A percentile compares a stretch with the other conserved stretches of the same genome.
phyloP scores from a whole-genome alignment of 2,888 invertebrate genomes.

The Belgica antarctica region DNA sequence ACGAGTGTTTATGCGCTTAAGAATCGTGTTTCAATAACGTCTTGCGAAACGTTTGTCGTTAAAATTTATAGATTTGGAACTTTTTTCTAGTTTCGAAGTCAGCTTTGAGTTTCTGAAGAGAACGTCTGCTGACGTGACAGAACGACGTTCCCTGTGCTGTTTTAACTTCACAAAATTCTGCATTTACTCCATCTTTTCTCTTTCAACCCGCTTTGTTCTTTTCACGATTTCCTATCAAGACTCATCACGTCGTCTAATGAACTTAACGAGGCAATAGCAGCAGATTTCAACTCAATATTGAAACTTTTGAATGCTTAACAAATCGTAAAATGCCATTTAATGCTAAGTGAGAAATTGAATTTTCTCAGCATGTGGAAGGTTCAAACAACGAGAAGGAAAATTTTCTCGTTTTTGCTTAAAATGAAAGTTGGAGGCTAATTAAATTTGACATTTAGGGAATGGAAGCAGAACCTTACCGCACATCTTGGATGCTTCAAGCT shows the following conservation, averaged over 20 bases:
- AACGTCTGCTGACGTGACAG: too few relatives aligned
- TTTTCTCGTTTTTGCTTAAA: background rate
- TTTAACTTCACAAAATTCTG: too few relatives aligned
- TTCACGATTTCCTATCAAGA: background rate
- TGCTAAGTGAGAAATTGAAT: background rate
- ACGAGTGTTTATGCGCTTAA: background rate
- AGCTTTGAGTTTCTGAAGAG: too few relatives aligned
- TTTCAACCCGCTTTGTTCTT: background rate
- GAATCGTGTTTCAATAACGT: background rate
- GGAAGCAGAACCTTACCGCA: background rate
- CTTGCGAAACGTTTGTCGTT: too few relatives aligned
- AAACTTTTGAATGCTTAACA: background rate
- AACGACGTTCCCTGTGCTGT: too few relatives aligned
- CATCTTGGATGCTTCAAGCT: background rate
- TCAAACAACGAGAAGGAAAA: background rate
- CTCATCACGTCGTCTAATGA: conserved; percentile 6
- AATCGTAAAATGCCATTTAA: background rate
- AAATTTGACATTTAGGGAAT: background rate
- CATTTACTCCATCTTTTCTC: too few relatives aligned
- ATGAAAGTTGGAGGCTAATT: too few relatives aligned
- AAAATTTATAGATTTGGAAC: too few relatives aligned
- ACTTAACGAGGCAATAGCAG: background rate
- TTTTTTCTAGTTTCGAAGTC: too few relatives aligned
- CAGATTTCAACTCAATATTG: background rate
- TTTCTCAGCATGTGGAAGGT: background rate